phyloP scores from a whole-genome alignment of 2,113 vertebrate genomes.

The Macrotis lagotis region DNA sequence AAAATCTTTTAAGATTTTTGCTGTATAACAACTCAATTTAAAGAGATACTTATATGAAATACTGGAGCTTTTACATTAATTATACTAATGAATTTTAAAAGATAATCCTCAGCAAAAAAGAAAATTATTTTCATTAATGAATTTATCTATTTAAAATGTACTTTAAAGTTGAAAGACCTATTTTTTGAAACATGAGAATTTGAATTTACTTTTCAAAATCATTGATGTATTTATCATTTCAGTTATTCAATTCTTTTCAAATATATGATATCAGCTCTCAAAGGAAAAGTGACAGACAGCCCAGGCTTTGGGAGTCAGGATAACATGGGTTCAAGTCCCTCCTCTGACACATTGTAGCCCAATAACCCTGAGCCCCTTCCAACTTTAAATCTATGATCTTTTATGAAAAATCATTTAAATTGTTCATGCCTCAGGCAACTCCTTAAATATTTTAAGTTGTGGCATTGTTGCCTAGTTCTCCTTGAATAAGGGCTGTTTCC shows the following conservation, averaged over 20 bases:
- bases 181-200: constrained; percentile 43
- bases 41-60: constrained; percentile 21
- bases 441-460: not conserved
- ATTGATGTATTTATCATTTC: not conserved
- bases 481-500: not conserved
- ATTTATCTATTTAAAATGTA: not conserved
- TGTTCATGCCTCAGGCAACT: not conserved
- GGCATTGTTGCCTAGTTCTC: not conserved
- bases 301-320: not conserved
- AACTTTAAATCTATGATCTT: not conserved
- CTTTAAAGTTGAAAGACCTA: constrained; percentile 24
- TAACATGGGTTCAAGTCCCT: not conserved
- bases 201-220: not conserved
- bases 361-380: not conserved
- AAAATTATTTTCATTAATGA: constrained; percentile 34
- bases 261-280: constrained; percentile 26
- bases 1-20: constrained; percentile 5
- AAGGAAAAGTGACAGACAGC: constrained; percentile 1
- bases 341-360: not conserved
- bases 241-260: constrained; percentile 38
- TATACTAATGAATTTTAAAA: constrained; percentile 48
- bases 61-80: constrained; percentile 58
- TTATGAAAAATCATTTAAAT: not conserved
- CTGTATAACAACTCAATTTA: constrained; percentile 23
- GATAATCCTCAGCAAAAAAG: not conserved